Base-by-base conservation (phyloP, 2,113 vertebrate species). In the Garra rufa region DNA sequence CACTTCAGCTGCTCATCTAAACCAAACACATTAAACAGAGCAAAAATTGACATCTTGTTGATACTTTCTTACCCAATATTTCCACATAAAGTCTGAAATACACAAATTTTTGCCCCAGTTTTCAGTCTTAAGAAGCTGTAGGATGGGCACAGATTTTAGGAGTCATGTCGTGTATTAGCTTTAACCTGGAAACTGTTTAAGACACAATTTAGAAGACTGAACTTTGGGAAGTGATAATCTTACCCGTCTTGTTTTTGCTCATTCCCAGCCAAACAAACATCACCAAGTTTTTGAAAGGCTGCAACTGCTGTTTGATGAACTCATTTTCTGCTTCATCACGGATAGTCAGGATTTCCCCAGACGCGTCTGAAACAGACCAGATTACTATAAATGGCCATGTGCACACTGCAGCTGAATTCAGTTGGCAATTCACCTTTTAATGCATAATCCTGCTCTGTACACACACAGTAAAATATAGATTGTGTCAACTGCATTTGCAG, bases 251-350 rank as follows among this genome's bases (percentile, higher is more conserved):
- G 61, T 96, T 95, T 83, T 94, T 94, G 92, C 91, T 91, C 73
- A 99, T 59, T 41, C 96, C 97, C 80, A 99, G 91, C 93, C 96
- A 95, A 15, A 98, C 94, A 93, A 96, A 99, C 0, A 89, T 91
- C 14, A 93, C 97, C 88, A 99, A 87, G 30, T 92, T 92, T 3
- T 91, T 89, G 89, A 96, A 98, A 0, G 95, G 91, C 7, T 87
- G 44, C 48, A 99, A 96, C 76, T 97, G 96, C 41, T 95, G 90
- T 63, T 61, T 91, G 82, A 99, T 91, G 55, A 99, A 99, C 43
- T 91, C 80, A 71, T 99, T 99, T 91, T 99, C 98, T 17, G 94
- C 89, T 77, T 93, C 94, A 87, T 96, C 92, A 86, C 96, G 92
- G 89, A 99, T 95, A 19, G 88, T 97, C n/a, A 99, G 89, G 89